Base-by-base conservation (phyloP, 2,113 vertebrate species). In the Onychostruthus taczanowskii region DNA sequence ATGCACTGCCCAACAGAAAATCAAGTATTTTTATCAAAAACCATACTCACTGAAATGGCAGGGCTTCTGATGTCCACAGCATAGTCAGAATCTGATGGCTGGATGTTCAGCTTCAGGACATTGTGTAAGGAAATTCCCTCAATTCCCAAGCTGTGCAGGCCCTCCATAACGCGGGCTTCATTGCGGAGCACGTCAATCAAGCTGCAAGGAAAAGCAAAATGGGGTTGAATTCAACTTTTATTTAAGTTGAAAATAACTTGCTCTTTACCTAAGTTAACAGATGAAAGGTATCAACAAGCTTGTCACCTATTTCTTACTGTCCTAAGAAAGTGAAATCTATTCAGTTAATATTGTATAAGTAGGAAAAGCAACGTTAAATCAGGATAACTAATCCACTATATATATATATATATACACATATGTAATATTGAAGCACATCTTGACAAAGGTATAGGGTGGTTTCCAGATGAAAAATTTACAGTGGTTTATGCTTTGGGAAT, bases 91-190 rank as follows among this genome's bases (percentile, higher is more conserved):
- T 99, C 99, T 5, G 99, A 98, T 0, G 99, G 99, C 96, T 99
- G 99, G 49, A 98, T 99, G 83, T 99, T 99, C 88, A 99, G 74
- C 88, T 99, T 99, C 75, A 99, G 98, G 84, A 99, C 98, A 47
- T 99, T 98, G 93, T 99, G 99, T 70, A 99, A 97, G 89, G 98
- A 98, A 20, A 98, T 90, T 0, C 98, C 98, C 89, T 99, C 99
- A 55, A 99, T 98, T 13, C 98, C 99, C 59, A 99, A 94, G 39
- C 98, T 99, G 58, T 99, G 98, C 52, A 99, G 97, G 8, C 99
- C 99, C 87, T 99, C 99, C 99, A 99, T 99, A 39, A 99, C 99
- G 0, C 98, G 98, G 22, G 99, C 99, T 97, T 99, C 99, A 63
- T 98, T 99, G 90, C 99, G 98, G 78, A 99, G 97, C n/a, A 98